Conservation (phyloP, 2,888 invertebrate genomes). For the Sipunculus nudus region DNA sequence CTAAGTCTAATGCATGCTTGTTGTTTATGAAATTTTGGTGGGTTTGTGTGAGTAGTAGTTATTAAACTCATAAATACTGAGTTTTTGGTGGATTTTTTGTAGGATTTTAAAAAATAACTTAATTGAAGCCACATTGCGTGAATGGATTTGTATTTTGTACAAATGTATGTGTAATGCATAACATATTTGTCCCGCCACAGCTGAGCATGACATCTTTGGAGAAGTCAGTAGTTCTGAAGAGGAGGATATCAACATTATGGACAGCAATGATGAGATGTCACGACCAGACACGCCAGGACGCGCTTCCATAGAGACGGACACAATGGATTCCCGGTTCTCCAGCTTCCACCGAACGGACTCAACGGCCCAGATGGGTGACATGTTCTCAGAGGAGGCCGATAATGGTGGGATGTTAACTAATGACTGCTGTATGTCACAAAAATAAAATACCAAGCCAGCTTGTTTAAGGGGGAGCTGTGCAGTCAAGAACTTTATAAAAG, state of each 20-base stretch:
- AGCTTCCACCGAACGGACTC: not conserved
- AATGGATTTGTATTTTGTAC: not conserved
- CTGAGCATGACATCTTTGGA: slow-evolving; percentile 89
- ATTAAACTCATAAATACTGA: no score
- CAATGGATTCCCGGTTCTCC: no score
- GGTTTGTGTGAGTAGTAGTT: no score
- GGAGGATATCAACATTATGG: slow-evolving; percentile 78
- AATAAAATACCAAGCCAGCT: no score
- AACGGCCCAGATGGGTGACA: not conserved
- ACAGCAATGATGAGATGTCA: slow-evolving; percentile 73
- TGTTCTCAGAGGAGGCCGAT: not conserved
- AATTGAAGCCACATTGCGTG: no score
- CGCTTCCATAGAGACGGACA: slow-evolving; percentile 28
- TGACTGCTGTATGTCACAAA: not conserved
- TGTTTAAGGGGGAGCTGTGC: no score
- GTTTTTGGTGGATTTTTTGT: no score
- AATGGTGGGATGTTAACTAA: not conserved
- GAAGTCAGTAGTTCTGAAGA: slow-evolving; percentile 88
- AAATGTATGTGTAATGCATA: no score
- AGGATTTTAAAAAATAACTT: no score
- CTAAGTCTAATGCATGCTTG: no score
- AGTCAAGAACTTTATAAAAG: no score
- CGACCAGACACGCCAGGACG: slow-evolving; percentile 24
- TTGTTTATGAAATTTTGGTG: no score
- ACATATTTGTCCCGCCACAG: slow-evolving; percentile 61